Conservation (phyloP, 2,888 invertebrate species). For the Rotaria magnacalcarata region DNA sequence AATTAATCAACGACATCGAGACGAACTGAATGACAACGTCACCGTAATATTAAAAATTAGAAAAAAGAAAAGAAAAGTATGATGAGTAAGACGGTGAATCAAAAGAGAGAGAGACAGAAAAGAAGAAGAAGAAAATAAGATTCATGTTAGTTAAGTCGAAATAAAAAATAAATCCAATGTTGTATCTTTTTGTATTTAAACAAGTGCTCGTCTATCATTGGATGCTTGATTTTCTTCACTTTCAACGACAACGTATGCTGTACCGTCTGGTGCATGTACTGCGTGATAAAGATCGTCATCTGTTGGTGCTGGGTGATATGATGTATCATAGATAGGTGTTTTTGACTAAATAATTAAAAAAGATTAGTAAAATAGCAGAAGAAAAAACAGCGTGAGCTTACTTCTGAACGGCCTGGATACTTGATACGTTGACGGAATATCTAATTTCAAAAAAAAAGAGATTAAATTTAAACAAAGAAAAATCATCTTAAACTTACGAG, state of each 20-base stretch:
- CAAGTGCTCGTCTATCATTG: not conserved
- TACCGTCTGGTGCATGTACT: not conserved
- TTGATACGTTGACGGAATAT: too few relatives aligned
- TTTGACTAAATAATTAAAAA: not conserved
- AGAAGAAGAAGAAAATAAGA: not conserved
- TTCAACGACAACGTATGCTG: not conserved
- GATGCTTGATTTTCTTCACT: not conserved
- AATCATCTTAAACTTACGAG: not conserved
- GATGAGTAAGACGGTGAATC: not conserved
- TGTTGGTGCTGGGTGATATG: not conserved
- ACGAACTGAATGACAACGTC: slow-evolving; percentile 19
- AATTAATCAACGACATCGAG: not conserved
- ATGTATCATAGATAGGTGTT: not conserved
- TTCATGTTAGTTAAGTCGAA: not conserved
- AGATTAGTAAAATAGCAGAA: too few relatives aligned
- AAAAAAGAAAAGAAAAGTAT: not conserved
- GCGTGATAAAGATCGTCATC: not conserved
- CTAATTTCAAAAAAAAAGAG: too few relatives aligned
- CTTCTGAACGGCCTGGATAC: too few relatives aligned
- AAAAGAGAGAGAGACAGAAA: not conserved
- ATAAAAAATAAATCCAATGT: too few relatives aligned
- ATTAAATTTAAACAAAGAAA: too few relatives aligned
- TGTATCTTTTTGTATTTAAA: not conserved
- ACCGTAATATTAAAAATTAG: not conserved
- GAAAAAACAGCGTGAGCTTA: too few relatives aligned